Evolutionary conservation across 37 sponge, comb jelly and placozoan species (phyloP), one percentile per base, ranked within the genome.

Genomic region (Chondrosia reniformis): DNA sequence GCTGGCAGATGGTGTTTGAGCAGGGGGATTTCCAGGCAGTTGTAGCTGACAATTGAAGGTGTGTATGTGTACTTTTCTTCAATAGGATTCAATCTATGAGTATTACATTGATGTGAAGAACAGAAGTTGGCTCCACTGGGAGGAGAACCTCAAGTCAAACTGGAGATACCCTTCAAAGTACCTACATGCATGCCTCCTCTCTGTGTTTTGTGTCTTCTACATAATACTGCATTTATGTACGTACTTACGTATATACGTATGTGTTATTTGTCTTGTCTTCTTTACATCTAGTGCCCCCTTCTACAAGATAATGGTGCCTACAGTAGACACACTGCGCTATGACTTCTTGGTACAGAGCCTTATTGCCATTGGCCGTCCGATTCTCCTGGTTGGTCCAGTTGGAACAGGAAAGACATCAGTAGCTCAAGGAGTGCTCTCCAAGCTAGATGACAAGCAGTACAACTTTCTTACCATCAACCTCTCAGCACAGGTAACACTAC

Each of bases 281-380:
- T 17, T 6, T 28, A 25, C 59, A 27, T 4, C 39, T 66, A 88
- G 89, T 78, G 55, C 82, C 45, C 99, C 99, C 17, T 98, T 98
- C 91, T 93, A 98, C 88, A 95, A 98, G 87, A 95, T 98, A 45
- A 84, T 91, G n/a, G 96, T 98, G 1, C 99, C 99, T 4, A 98
- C 99, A 25, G 96, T 98, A 42, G 99, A 98, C 87, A 95, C 96
- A 34, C 85, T 98, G 1, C 84, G 99, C 38, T 98, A 98, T 76
- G 88, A 95, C 81, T 98, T 93, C 81, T 58, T 98, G 62, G 94
- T 93, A 30, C 86, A 93, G 57, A 71, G 79, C 59, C 89, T 98
- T n/a, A 80, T 98, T 42, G 17, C 46, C 28, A 78, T 67, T 21
- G 89, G 87, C 43, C 66, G 84, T 1, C 96, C 99, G 17, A 92